Conservation (phyloP, 2,113 vertebrate genomes). For the Phaethon lepturus region DNA sequence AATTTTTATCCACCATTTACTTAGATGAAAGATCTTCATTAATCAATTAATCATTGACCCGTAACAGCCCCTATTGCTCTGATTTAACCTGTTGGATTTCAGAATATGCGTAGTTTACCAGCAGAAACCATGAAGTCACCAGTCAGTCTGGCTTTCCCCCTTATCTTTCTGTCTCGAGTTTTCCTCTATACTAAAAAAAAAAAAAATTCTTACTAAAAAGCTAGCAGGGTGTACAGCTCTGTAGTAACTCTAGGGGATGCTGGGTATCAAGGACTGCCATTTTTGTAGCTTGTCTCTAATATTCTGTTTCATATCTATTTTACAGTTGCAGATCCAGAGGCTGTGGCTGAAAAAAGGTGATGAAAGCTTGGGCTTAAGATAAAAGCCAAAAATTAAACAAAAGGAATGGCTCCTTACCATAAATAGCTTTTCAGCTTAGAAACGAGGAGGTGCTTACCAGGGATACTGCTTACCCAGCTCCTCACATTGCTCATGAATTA, state of each 20-base stretch:
- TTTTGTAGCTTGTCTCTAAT: neutral
- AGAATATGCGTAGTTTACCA: neutral
- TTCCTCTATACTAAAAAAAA: neutral
- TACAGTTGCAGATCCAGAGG: neutral
- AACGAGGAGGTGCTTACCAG: slow-evolving; percentile 16
- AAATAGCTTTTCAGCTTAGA: neutral
- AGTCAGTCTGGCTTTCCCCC: neutral
- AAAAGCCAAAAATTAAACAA: slow-evolving; percentile 45
- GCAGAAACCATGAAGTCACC: neutral
- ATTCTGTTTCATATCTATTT: slow-evolving; percentile 1
- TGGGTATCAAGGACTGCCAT: neutral
- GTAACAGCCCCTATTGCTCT: neutral
- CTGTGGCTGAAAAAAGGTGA: neutral
- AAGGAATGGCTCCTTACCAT: neutral
- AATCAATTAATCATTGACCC: neutral
- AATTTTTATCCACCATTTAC: neutral
- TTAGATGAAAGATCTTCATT: neutral
- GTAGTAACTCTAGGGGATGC: neutral
- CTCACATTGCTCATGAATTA: neutral
- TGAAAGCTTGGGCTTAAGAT: slow-evolving; percentile 24
- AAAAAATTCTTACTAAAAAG: neutral
- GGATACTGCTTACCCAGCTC: slow-evolving; percentile 6
- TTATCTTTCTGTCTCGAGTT: neutral
- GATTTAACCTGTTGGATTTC: neutral
- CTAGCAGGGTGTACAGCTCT: neutral